A percentile compares a stretch with the other conserved stretches of the same genome.
These are phyloP conservation scores for Furcula furcula DNA, from an alignment of 2,888 invertebrate genomes.

Conservation along the genomic window DNA sequence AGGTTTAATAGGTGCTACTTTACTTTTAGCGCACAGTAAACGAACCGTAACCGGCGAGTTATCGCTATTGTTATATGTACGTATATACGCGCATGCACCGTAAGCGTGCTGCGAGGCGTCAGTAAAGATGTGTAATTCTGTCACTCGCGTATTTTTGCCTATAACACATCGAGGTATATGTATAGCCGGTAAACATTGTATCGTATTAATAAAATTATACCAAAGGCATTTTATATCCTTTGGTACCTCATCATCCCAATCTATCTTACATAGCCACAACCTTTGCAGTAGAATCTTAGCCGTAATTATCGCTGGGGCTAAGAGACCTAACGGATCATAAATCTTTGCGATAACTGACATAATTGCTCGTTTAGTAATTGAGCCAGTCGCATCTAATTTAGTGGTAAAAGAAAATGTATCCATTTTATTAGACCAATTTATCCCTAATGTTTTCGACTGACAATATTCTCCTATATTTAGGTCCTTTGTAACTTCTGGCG, in stretches of 20 bases:
- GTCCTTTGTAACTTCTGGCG: background rate
- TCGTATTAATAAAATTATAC: background rate
- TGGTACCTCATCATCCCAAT: conserved; percentile 3
- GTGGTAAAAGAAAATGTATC: conserved; percentile 3
- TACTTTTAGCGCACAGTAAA: background rate
- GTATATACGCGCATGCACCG: background rate
- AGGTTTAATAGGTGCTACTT: background rate
- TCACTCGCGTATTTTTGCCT: background rate
- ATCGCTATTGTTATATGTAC: background rate
- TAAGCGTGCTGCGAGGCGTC: background rate
- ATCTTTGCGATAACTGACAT: conserved; percentile 2
- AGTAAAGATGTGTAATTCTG: conserved; percentile 3
- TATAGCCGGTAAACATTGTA: background rate
- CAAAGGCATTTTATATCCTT: background rate
- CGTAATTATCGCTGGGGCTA: conserved; percentile 1
- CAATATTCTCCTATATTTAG: background rate
- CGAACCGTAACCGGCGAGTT: background rate
- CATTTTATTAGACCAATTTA: background rate
- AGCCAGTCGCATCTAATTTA: background rate
- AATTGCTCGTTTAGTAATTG: conserved; percentile 1
- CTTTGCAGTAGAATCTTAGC: conserved; percentile 3
- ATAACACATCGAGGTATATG: conserved; percentile 1
- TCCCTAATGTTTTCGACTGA: conserved; percentile 2
- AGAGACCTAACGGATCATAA: conserved; percentile 4
- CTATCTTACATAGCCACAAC: conserved; percentile 1